These are phyloP conservation scores for Nymphalis c-album DNA, from an alignment of 2,888 invertebrate species.

Conservation along the genomic window DNA sequence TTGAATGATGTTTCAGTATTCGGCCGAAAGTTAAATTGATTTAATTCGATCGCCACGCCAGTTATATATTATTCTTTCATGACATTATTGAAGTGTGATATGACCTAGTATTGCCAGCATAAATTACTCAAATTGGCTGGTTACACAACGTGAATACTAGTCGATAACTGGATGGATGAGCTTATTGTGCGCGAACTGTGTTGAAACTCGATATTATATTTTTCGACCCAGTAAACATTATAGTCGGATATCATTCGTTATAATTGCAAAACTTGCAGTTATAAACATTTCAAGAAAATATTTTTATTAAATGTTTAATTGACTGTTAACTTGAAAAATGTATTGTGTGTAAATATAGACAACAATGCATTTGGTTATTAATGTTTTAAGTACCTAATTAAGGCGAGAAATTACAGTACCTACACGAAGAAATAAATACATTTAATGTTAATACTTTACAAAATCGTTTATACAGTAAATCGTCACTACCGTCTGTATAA, in stretches of 20 bases:
- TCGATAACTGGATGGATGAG: conserved; percentile 2
- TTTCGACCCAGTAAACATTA: conserved; percentile 8
- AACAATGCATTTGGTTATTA: too few species aligned
- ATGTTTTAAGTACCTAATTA: too few species aligned
- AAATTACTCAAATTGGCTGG: conserved; percentile 9
- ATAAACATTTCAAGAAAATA: too few species aligned
- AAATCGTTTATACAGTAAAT: too few species aligned
- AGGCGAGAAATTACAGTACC: too few species aligned
- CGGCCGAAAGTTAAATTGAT: background rate
- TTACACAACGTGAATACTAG: conserved; percentile 3
- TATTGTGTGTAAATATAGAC: too few species aligned
- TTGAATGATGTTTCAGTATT: too few species aligned
- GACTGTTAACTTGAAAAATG: too few species aligned
- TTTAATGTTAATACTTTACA: too few species aligned
- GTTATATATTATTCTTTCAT: background rate
- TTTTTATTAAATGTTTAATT: too few species aligned
- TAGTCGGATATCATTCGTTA: background rate
- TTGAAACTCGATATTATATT: conserved; percentile 10
- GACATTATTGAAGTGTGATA: conserved; percentile 6
- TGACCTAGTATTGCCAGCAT: conserved; percentile 6
- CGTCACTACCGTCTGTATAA: too few species aligned
- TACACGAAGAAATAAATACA: too few species aligned
- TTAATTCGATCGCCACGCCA: background rate
- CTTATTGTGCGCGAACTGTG: conserved; percentile 9
- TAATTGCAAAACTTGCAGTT: background rate